Percentiles rank a stretch among this genome's conserved stretches.
Conservation (phyloP, 2,113 vertebrate genomes). For the Pelmatolapia mariae region DNA sequence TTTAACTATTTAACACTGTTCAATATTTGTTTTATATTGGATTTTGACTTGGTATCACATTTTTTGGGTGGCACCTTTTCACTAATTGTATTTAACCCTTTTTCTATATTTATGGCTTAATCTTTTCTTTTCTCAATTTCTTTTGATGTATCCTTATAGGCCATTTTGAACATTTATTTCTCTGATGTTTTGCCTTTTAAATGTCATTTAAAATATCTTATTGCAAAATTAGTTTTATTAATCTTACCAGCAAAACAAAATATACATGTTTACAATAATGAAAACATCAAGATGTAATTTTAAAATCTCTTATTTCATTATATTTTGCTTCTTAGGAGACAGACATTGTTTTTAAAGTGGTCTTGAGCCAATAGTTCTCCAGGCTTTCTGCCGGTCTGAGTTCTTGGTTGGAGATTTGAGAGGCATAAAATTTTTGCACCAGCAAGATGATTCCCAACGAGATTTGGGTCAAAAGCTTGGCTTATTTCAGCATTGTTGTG, state of each 20-base stretch:
- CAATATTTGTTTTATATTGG: background rate
- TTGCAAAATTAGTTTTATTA: background rate
- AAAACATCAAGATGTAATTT: background rate
- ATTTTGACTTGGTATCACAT: background rate
- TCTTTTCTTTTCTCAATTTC: background rate
- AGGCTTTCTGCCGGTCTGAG: background rate
- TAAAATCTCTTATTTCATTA: background rate
- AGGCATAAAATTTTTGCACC: background rate
- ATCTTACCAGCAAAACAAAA: background rate
- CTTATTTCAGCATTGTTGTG: background rate
- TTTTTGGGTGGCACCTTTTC: background rate
- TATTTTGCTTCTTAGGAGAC: background rate
- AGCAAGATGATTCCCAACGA: background rate
- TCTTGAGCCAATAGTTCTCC: background rate
- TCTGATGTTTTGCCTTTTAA: background rate
- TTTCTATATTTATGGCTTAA: background rate
- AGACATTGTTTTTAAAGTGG: background rate
- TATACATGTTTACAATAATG: background rate
- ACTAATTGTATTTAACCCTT: background rate
- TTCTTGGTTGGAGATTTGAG: background rate
- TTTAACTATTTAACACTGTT: background rate
- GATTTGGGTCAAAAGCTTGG: background rate
- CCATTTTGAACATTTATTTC: background rate
- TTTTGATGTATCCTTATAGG: background rate
- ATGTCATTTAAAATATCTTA: background rate